A percentile compares a stretch with the other conserved stretches of the same genome.
Conservation (phyloP, 2,797 vertebrate genomes). For the Rachycentron canadum region DNA sequence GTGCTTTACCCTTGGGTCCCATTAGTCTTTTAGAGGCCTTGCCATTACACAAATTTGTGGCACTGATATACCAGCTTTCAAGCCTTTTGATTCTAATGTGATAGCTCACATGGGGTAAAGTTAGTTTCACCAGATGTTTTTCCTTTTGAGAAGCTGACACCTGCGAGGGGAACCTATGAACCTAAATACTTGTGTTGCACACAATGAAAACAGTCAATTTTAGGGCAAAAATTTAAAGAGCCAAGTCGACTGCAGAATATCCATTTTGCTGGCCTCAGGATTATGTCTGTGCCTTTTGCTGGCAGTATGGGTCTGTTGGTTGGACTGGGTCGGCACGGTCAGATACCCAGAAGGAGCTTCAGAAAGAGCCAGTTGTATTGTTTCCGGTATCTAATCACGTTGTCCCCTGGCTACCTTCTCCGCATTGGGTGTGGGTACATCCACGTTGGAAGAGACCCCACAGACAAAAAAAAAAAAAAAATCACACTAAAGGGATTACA, state of each 20-base stretch:
- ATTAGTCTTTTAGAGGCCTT: not conserved
- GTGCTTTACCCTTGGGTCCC: not conserved
- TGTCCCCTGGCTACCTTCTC: not conserved
- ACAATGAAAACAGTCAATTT: not conserved
- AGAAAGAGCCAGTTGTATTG: not conserved
- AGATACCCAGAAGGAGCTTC: not conserved
- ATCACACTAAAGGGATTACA: not conserved
- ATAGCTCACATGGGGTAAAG: not conserved
- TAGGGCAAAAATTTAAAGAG: constrained; percentile 2
- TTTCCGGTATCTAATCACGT: not conserved
- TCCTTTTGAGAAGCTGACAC: constrained; percentile 1
- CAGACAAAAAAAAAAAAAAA: no score
- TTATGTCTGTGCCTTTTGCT: not conserved
- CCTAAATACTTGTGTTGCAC: constrained; percentile 7
- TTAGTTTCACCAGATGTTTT: not conserved
- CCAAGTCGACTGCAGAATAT: not conserved
- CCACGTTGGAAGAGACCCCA: not conserved
- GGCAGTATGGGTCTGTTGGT: not conserved
- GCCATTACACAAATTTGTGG: not conserved
- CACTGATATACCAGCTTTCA: constrained; percentile 6
- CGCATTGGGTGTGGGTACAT: not conserved
- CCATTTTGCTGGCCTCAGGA: constrained; percentile 5
- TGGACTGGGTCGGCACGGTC: not conserved
- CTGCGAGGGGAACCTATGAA: constrained; percentile 1
- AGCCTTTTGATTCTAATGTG: constrained; percentile 13